Evolutionary conservation across 53 echinoderm and acorn worm species (phyloP).

Genomic region (Echinometra lucunter): DNA sequence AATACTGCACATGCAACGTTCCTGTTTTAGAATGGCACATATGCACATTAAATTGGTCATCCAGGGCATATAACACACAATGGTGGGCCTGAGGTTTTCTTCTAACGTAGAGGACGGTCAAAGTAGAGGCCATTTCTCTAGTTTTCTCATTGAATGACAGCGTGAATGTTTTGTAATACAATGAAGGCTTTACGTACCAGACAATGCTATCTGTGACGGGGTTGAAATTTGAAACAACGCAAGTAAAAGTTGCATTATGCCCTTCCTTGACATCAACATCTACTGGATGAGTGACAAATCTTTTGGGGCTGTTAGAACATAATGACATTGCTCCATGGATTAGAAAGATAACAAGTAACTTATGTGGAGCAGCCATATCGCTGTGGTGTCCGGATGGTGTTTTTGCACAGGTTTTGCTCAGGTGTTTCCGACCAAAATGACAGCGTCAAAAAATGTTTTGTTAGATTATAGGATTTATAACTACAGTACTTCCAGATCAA

Average conservation of each 20-base stretch:
- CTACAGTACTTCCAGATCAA: background rate
- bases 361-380: background rate
- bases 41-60: background rate
- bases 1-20: constrained; percentile 29
- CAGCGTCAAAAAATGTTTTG: background rate
- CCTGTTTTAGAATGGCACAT: constrained; percentile 35
- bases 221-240: constrained; percentile 46
- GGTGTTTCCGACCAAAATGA: background rate
- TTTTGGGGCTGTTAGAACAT: background rate
- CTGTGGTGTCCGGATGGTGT: too few relatives aligned
- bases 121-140: background rate
- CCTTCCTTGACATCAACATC: constrained; percentile 20
- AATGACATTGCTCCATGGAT: background rate
- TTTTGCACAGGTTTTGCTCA: background rate
- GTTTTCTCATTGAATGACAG: background rate
- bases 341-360: background rate
- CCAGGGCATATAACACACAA: background rate
- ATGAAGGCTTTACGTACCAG: constrained; percentile 16
- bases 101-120: background rate
- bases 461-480: too few relatives aligned
- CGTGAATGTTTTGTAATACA: background rate
- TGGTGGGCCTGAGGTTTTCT: background rate
- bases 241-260: constrained; percentile 27
- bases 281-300: background rate
- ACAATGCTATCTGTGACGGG: background rate